Conservation (phyloP, 2,888 invertebrate genomes). For the Trichopoda pennipes region DNA sequence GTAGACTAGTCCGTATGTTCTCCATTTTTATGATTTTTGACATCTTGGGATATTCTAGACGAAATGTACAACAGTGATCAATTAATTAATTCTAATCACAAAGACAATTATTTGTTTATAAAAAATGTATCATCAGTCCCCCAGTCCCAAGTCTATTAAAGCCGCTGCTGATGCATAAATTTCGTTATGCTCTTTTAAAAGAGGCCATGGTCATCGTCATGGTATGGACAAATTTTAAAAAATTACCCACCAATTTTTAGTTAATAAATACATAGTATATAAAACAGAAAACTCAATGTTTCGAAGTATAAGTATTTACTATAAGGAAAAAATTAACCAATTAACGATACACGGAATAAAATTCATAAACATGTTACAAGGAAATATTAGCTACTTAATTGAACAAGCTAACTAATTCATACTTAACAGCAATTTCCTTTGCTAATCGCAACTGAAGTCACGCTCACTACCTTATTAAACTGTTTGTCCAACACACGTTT, state of each 20-base stretch:
- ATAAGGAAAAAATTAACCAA: no score
- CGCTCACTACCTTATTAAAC: no score
- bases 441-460: not conserved
- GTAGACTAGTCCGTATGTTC: constrained; percentile 50
- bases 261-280: no score
- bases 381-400: constrained; percentile 14
- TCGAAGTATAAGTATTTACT: no score
- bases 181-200: no score
- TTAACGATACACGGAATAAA: not conserved
- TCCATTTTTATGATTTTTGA: constrained; percentile 5
- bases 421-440: not conserved
- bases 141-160: no score
- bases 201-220: no score
- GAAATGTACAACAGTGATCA: constrained; percentile 45
- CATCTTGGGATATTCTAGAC: constrained; percentile 42
- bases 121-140: not conserved
- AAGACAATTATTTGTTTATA: constrained; percentile 24
- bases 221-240: no score
- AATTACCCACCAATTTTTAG: no score
- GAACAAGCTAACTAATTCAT: not conserved
- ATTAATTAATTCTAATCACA: no score
- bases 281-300: no score
- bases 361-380: not conserved
- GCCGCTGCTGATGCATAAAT: no score
- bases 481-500: not conserved